Evolutionary conservation across 2,797 vertebrate genomes (phyloP).

Genomic region (Mus caroli): DNA sequence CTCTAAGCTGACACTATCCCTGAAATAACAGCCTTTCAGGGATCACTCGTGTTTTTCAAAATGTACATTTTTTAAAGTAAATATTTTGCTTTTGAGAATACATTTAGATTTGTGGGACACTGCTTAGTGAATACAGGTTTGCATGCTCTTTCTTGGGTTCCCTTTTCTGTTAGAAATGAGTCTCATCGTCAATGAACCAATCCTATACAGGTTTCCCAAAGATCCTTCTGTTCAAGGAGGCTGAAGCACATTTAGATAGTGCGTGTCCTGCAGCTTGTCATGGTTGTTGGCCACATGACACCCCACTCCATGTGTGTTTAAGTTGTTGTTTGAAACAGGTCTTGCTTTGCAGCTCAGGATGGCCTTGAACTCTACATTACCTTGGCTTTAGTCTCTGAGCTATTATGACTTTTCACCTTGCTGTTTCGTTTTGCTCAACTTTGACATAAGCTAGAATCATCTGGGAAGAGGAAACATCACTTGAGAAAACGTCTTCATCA

Average conservation of each 20-base stretch:
- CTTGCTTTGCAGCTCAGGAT: not conserved
- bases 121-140: not conserved
- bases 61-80: not conserved
- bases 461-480: not conserved
- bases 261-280: not conserved
- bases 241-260: not conserved
- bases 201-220: not conserved
- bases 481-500: not conserved
- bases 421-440: not conserved
- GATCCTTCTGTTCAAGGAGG: not conserved
- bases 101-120: not conserved
- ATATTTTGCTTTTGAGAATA: not conserved
- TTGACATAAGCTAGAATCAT: not conserved
- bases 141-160: not conserved
- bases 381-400: not conserved
- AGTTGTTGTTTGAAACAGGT: not conserved
- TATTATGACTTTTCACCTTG: not conserved
- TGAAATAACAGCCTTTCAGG: not conserved
- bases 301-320: not conserved
- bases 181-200: no score
- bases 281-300: not conserved
- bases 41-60: not conserved
- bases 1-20: not conserved
- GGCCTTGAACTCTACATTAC: not conserved
- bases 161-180: not conserved